Percentiles rank a stretch among this genome's conserved stretches.
Evolutionary conservation across 2,888 invertebrate genomes (phyloP).

Genomic region (Chironomus riparius): DNA sequence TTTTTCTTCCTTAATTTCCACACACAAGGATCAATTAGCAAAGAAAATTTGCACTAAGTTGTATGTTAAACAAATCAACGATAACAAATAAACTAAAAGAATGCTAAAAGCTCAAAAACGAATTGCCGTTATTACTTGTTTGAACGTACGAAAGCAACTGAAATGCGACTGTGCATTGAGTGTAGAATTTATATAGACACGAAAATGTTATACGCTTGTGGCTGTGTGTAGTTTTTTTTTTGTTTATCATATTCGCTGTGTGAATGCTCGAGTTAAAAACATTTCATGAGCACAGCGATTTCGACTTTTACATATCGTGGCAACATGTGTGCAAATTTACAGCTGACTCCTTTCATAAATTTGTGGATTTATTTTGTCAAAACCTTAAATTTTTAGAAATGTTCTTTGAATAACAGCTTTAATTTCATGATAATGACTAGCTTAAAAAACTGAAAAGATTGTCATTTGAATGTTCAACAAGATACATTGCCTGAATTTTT

Average conservation of each 20-base stretch:
- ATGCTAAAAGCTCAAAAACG: background rate
- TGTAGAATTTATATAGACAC: slow-evolving; percentile 15
- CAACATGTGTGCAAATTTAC: too few species aligned
- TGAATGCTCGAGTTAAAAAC: background rate
- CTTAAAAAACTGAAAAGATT: too few species aligned
- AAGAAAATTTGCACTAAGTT: background rate
- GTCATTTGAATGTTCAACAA: too few species aligned
- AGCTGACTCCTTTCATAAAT: too few species aligned
- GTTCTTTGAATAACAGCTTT: too few species aligned
- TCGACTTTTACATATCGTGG: too few species aligned
- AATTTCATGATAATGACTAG: too few species aligned
- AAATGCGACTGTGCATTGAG: slow-evolving; percentile 12
- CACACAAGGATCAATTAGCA: background rate
- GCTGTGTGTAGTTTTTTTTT: background rate
- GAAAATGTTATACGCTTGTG: background rate
- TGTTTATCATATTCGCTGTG: background rate
- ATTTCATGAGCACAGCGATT: too few species aligned
- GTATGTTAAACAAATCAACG: background rate
- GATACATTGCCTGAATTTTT: too few species aligned
- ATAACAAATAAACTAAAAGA: slow-evolving; percentile 5
- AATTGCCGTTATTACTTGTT: background rate
- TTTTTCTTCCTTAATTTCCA: background rate
- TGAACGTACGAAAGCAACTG: slow-evolving; percentile 21
- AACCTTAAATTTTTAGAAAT: too few species aligned
- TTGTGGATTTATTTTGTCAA: too few species aligned